Conservation (phyloP, 2,113 vertebrate species). For the Furnarius figulus region DNA sequence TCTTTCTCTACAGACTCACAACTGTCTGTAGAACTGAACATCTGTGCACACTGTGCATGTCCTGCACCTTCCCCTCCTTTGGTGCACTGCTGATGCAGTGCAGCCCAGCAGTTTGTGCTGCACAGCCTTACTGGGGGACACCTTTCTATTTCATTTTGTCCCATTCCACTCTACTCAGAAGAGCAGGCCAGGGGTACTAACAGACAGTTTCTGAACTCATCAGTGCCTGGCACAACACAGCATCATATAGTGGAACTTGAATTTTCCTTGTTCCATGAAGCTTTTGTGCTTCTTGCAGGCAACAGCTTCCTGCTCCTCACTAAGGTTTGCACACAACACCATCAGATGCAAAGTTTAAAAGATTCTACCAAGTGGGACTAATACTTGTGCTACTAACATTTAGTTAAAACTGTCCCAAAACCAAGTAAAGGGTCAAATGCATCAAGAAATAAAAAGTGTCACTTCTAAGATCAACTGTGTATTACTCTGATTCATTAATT, state of each 20-base stretch:
- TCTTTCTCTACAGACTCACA: background rate
- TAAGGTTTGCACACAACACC: background rate
- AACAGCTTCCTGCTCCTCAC: background rate
- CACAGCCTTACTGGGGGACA: background rate
- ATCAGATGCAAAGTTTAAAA: background rate
- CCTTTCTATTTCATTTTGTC: background rate
- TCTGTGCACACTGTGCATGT: background rate
- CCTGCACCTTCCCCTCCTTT: background rate
- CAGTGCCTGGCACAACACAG: background rate
- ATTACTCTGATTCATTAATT: background rate
- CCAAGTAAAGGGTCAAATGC: background rate
- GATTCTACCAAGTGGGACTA: background rate
- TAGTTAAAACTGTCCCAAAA: background rate
- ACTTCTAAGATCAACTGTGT: background rate
- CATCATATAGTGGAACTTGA: rapidly evolving
- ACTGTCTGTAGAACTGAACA: background rate
- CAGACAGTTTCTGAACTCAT: background rate
- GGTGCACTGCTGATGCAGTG: no score
- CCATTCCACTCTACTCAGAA: background rate
- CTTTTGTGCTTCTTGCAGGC: background rate
- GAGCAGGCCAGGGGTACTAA: background rate
- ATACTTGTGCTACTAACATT: background rate
- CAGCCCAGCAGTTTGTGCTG: background rate
- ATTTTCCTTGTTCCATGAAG: background rate
- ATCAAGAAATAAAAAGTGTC: background rate